Evolutionary conservation across 2,888 invertebrate species (phyloP), one percentile per base, ranked within the genome.

Genomic region (Apodemia mormo): DNA sequence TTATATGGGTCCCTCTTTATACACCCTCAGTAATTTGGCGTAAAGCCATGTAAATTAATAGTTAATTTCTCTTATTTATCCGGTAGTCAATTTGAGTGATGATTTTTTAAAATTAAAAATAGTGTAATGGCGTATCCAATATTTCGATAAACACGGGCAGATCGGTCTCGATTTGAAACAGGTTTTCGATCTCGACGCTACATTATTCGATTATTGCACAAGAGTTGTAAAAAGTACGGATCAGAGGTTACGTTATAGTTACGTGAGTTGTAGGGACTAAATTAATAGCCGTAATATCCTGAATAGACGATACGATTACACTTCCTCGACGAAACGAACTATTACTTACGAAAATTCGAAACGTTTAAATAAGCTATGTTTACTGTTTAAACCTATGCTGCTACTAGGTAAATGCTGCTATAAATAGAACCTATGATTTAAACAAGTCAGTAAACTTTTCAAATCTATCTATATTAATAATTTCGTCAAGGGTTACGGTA

Each of bases 151-250:
- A 74, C 74, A 68, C 37, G 30, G 68, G 33, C 58, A 65, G 73
- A 52, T 70, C 70, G 69, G 70, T 69, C 76, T 74, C 75, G 74
- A 74, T 77, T 72, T 67, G 29, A 73, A 79, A 80, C 81, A 71
- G 79, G 81, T 81, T 79, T 72, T 76, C 75, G 76, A 78, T 77
- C 64, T 64, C 64, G 64, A 64, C 64, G 74, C 74, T 73, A 76
- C 77, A 77, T 77, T 77, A 77, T 75, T 77, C 77, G 76, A 78
- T 64, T 77, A 76, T 80, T 79, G 77, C 77, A 77, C 71, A 76
- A 78, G 68, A 70, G 61, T 67, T 71, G 76, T 75, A 76, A 78
- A 78, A 77, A 79, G 71, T 74, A 68, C 68, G 72, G 75, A 78
- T 74, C 76, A 75, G 75, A 76, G 76, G 78, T 76, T 75, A 75